These are phyloP conservation scores for Ormyrus rosae DNA, from an alignment of 2,888 invertebrate genomes.

Conservation along the genomic window DNA sequence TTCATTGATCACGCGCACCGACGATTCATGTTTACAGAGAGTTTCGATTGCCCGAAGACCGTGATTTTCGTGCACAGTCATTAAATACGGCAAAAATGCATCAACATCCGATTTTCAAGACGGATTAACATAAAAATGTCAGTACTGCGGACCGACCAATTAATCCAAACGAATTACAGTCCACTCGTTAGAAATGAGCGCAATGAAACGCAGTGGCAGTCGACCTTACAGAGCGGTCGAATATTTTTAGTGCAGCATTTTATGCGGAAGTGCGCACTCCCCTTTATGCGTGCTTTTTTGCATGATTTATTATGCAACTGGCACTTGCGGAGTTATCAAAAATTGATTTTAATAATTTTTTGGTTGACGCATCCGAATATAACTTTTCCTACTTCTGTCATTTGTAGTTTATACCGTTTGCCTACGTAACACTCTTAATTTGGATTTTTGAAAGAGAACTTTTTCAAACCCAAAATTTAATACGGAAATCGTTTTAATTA, in stretches of 20 bases:
- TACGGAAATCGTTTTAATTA: not conserved
- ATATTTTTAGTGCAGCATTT: conserved; percentile 27
- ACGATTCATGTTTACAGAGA: too few species aligned
- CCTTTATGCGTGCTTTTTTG: conserved; percentile 7
- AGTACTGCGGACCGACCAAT: not conserved
- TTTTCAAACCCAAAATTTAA: not conserved
- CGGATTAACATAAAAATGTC: not conserved
- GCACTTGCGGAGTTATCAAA: not conserved
- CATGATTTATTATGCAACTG: not conserved
- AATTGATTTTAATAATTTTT: conserved; percentile 21
- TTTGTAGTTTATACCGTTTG: not conserved
- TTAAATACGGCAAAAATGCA: too few species aligned
- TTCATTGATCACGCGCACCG: too few species aligned
- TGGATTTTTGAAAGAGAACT: not conserved
- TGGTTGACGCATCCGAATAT: too few species aligned
- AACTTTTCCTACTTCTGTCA: too few species aligned
- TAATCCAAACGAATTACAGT: conserved; percentile 27
- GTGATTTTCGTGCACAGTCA: too few species aligned
- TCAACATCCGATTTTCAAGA: not conserved
- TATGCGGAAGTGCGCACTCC: not conserved
- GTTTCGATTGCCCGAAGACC: too few species aligned
- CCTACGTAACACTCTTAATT: not conserved
- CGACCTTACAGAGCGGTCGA: not conserved
- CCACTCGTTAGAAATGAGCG: conserved; percentile 13
- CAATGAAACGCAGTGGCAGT: conserved; percentile 12